Base-by-base conservation (phyloP, 2,113 vertebrate genomes). In the Etheostoma cragini region DNA sequence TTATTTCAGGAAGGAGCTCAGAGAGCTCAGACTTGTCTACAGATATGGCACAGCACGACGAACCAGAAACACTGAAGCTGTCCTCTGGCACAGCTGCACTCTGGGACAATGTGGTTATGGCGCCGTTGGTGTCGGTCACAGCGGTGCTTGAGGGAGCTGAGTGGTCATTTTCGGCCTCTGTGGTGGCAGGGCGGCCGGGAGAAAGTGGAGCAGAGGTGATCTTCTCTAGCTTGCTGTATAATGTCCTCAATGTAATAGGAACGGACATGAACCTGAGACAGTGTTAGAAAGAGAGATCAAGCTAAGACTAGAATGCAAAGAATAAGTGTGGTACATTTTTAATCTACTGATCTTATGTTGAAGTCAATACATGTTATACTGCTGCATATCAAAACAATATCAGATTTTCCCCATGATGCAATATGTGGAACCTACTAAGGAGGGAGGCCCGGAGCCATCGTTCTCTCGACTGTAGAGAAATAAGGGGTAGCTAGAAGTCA, bases 201-300 rank as follows among this genome's bases (percentile, higher is more conserved):
- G 69, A 50, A 54, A 45, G 33, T 8, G 57, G 33, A 30, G 57
- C 21, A n/a, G 78, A 17, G 52, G 56, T 8, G 60, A 52, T 78
- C 65, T 88, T 86, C 54, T 87, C 45, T 5, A 94, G 72, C 0
- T 89, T 95, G 86, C 69, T 88, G 75, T 90, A 92, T 63, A 98
- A 83, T 16, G 93, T 86, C 86, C 89, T 94, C 93, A 97, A 92
- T 65, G 95, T 94, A 77, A 94, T 78, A 10, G 97, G 96, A 19
- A 97, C 72, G 45, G 96, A 97, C 95, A 96, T 93, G 78, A 90
- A 97, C 11, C 97, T 97, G 74, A 69, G 82, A 69, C 11, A 47
- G 22, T 5, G 8, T 38, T 1, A 12, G 52, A 33, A 17, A 42
- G 11, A 42, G 46, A 22, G 38, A 33, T 17, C 6, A 68, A 15